These are phyloP conservation scores for Eumeta japonica DNA, from an alignment of 1,140 invertebrate species.

Conservation along the genomic window DNA sequence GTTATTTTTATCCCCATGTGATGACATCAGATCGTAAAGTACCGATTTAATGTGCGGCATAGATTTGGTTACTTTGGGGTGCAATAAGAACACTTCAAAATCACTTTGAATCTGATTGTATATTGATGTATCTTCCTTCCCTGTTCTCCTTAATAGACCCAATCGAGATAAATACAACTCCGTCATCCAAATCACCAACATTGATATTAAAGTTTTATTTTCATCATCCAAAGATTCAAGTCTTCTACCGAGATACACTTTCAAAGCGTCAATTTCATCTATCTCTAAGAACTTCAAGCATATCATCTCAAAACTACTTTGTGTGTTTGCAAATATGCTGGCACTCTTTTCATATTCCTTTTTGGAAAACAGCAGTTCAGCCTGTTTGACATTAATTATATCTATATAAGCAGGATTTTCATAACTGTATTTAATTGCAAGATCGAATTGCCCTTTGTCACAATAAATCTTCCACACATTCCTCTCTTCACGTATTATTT, in stretches of 20 bases:
- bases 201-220: conserved; percentile 82
- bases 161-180: conserved; percentile 90
- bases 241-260: conserved; percentile 79
- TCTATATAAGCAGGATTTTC: conserved; percentile 79
- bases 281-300: conserved; percentile 89
- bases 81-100: conserved; percentile 72
- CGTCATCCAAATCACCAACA: conserved; percentile 90
- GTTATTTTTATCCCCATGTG: conserved; percentile 90
- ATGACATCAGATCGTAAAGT: conserved; percentile 86
- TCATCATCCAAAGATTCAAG: conserved; percentile 58
- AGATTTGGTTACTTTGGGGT: conserved; percentile 69
- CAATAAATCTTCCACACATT: conserved; percentile 89
- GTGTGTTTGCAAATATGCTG: conserved; percentile 81
- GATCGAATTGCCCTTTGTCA: conserved; percentile 82
- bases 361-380: conserved; percentile 81
- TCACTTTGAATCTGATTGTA: conserved; percentile 75
- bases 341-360: conserved; percentile 84
- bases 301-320: conserved; percentile 92
- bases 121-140: conserved; percentile 55
- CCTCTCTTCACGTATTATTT: conserved; percentile 80
- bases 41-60: conserved; percentile 75
- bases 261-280: conserved; percentile 80
- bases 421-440: conserved; percentile 79
- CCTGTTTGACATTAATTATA: conserved; percentile 84
- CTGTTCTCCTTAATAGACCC: conserved; percentile 65